A percentile compares a stretch with the other conserved stretches of the same genome.
phyloP scores from a whole-genome alignment of 2,888 invertebrate genomes.

The Himalopsyche kuldschensis region DNA sequence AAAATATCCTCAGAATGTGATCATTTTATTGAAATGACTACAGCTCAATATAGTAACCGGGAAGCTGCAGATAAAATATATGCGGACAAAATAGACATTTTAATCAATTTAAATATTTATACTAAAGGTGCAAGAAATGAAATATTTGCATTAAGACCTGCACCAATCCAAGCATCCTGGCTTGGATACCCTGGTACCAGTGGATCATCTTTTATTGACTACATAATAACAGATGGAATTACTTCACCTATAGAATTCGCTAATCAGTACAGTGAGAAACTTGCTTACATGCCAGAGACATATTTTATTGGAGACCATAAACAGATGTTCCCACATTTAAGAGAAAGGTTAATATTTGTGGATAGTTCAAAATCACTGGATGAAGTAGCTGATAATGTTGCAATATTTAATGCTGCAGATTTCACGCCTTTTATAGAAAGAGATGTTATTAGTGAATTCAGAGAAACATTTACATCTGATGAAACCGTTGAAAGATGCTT shows the following conservation, averaged over 20 bases:
- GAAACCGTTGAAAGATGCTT: conserved; percentile 84
- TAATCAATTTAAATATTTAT: conserved; percentile 99
- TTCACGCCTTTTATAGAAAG: conserved; percentile 90
- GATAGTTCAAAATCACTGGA: conserved; percentile 62
- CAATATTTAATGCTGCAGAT: conserved; percentile 90
- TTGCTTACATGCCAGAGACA: conserved; percentile 97
- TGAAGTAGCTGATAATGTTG: conserved; percentile 78
- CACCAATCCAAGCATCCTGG: conserved; percentile 99
- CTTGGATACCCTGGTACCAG: conserved; percentile 98
- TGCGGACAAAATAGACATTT: conserved; percentile 90
- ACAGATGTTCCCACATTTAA: conserved; percentile 98
- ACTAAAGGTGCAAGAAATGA: conserved; percentile 99
- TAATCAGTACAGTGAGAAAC: conserved; percentile 92
- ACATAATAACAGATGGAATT: conserved; percentile 90
- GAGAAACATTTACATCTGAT: conserved; percentile 71
- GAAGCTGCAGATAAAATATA: conserved; percentile 93
- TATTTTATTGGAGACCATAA: conserved; percentile 98
- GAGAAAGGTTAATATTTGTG: conserved; percentile 78
- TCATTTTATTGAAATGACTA: conserved; percentile 93
- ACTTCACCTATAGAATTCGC: conserved; percentile 88
- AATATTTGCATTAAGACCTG: conserved; percentile 94
- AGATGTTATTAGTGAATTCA: conserved; percentile 85
- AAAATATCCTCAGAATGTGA: conserved; percentile 92
- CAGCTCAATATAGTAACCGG: conserved; percentile 79
- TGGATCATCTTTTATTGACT: conserved; percentile 98